Evolutionary conservation across 1,140 invertebrate genomes (phyloP), one percentile per base, ranked within the genome.

Genomic region (Fopius arisanus): DNA sequence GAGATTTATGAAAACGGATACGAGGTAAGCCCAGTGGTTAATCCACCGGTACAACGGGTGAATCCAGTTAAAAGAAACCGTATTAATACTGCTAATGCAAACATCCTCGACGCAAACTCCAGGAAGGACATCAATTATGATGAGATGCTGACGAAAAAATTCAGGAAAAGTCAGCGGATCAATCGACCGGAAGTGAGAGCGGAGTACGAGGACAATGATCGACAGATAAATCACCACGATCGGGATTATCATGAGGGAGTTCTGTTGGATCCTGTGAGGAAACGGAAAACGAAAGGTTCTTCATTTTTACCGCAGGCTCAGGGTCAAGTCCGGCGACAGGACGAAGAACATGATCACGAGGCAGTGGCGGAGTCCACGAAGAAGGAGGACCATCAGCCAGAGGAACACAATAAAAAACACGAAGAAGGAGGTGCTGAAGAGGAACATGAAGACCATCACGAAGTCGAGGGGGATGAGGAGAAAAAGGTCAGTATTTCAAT

Each of bases 371-470:
- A 67, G 14, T 67, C 73, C 3, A 41, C 51, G 23, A 65, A 67
- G 26, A 14, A 78, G 31, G 43, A 51, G 6, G 29, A 71, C 21
- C 74, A 80, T 67, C 54, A 75, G 4, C 51, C 54, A 0, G 40
- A 23, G 10, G 54, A 62, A 16, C 70, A 70, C 5, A 66, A 23
- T 28, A 71, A 83, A 14, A 78, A 78, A 16, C 78, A 82, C 19
- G 81, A 86, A 65, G 75, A 85, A 74, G 86, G 79, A 6, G 82
- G 69, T 10, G 81, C 80, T 0, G 77, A 77, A 4, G 81, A 87
- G 31, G 81, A 82, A 19, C 33, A 83, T 4, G 74, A 84, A 3
- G 82, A 75, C 5, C 79, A 87, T 41, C 79, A 84, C 7, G 77
- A 79, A 3, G 72, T 75, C 16, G 43, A 82, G 1, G 84, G 80